Evolutionary conservation across 1,140 invertebrate species (phyloP), one percentile per base, ranked within the genome.

Genomic region (Conus ventricosus): DNA sequence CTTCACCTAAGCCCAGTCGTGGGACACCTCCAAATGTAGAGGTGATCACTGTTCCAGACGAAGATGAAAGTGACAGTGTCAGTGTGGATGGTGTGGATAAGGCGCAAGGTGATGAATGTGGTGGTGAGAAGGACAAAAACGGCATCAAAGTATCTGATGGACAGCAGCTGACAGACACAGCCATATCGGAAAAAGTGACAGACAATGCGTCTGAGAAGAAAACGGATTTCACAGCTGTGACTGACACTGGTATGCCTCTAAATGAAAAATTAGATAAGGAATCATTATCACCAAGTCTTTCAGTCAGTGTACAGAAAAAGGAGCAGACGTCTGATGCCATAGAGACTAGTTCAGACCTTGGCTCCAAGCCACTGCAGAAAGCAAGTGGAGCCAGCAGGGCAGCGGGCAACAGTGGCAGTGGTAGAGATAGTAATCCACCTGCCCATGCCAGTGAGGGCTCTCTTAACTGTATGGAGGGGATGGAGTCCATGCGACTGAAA

Each of bases 401-500:
- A n/a, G 67, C 51, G 3, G 39, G 39, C 4, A 71, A 63, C 11
- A 53, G 71, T 23, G 60, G 53, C 23, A 20, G 15, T 25, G 13
- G 67, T 15, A 55, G 80, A 15, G 54, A 89, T 4, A 57, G 84
- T 25, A 25, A 87, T 25, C 23, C n/a, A 27, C 82, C 63, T 27
- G 63, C 88, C 67, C 23, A 78, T 8, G 6, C 60, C 39, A 87
- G 27, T n/a, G 54, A 78, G 13, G 85, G 83, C 15, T 11, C 84
- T 3, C 20, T 4, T 7, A 27, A 20, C 20, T 11, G 27, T 60
- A 10, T 53, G 23, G 75, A 81, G 51, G 54, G 84, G 5, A 76
- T 63, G 23, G 63, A 67, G 27, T 87, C 90, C 55, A 87, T 91
- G 8, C 82, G 82, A 57, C 87, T 91, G 25, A 91, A 93, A 78